Evolutionary conservation across 2,797 vertebrate genomes (phyloP), one percentile per base, ranked within the genome.

Genomic region (Smutsia gigantea): DNA sequence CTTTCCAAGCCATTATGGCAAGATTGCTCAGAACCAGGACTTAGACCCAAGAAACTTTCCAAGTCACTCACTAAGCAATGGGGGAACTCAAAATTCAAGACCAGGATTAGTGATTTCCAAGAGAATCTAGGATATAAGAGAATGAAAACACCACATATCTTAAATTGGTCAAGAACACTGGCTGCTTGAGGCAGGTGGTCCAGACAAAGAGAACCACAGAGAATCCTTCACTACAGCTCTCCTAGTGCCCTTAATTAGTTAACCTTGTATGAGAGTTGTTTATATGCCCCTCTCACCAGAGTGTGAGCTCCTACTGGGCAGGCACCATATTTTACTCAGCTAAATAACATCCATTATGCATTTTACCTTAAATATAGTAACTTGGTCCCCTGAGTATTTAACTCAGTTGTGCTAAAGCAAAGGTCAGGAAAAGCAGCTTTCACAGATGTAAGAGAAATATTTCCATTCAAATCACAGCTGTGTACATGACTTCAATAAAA

Each of bases 371-470:
- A 94, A 96, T 87, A 95, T 89, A 96, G 94, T 83, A 93, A 95
- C 72, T 74, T 4, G 18, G 64, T 94, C 81, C 61, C 61, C 77
- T 75, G 75, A 83, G 51, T 91, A 93, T 78, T 97, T 94, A 97
- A 94, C 85, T 95, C 68, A 94, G 68, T 84, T 79, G 49, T 92
- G 46, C 90, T 84, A 25, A 96, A 96, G 93, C 86, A 94, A 97
- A 97, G 96, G 89, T 97, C 93, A 92, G 53, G 49, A 96, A 95
- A 97, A 94, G 95, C 79, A 97, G 91, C 86, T 72, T 93, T 93
- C 88, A 77, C 83, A 93, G 64, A 96, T 95, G 69, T 88, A 96
- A 92, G 69, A 94, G 71, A 96, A 96, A 96, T 93, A 87, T 68
- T 93, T 37, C 86, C 78, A 96, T 96, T 96, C 91, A 97, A 90